These are phyloP conservation scores for Amazona guildingii DNA, from an alignment of 2,113 vertebrate genomes.

Conservation along the genomic window DNA sequence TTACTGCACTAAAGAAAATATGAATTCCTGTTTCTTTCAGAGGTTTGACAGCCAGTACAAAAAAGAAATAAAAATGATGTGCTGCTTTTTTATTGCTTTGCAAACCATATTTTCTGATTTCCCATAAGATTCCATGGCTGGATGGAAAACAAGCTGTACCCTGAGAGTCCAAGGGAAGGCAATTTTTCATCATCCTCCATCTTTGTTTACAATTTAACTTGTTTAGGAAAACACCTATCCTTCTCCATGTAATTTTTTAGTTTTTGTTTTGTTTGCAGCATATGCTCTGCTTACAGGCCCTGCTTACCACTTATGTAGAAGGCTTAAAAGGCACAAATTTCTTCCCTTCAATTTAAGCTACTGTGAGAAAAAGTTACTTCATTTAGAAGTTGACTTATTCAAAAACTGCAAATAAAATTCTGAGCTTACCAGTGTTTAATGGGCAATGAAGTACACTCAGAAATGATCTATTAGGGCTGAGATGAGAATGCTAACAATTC, in stretches of 20 bases:
- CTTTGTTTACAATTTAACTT: not conserved
- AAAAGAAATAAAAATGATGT: not conserved
- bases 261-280: not conserved
- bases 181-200: not conserved
- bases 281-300: not conserved
- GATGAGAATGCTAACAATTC: not conserved
- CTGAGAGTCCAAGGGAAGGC: not conserved
- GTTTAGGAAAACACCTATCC: slow-evolving; percentile 1
- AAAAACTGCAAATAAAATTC: not conserved
- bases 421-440: not conserved
- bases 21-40: not conserved
- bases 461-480: not conserved
- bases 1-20: not conserved
- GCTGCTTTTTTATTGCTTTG: not conserved
- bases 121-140: not conserved
- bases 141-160: not conserved
- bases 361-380: not conserved
- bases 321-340: not conserved
- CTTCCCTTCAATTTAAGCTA: not conserved
- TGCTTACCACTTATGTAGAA: not conserved
- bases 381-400: not conserved
- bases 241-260: not conserved
- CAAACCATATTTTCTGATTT: slow-evolving; percentile 14
- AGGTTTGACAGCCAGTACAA: not conserved
- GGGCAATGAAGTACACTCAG: not conserved